Percentiles rank a stretch among this genome's conserved stretches.
These are phyloP conservation scores for Cydia strobilella DNA, from an alignment of 1,140 invertebrate species.

Conservation along the genomic window DNA sequence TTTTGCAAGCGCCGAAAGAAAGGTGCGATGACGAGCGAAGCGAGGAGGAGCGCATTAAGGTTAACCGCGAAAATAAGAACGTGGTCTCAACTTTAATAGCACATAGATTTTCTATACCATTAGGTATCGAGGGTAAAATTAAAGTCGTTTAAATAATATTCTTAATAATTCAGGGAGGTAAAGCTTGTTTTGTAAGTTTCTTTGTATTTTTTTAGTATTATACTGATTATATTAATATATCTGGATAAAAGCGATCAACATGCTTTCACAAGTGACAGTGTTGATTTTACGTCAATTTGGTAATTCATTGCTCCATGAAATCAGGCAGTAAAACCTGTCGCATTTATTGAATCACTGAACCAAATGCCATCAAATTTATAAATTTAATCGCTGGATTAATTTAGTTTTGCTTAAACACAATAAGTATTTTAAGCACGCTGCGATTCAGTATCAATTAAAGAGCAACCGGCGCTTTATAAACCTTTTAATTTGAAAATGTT, in stretches of 20 bases:
- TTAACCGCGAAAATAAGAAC: too few relatives aligned
- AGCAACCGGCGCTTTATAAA: constrained; percentile 35
- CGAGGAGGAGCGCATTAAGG: too few relatives aligned
- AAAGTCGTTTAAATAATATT: too few relatives aligned
- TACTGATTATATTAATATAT: too few relatives aligned
- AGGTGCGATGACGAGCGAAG: too few relatives aligned
- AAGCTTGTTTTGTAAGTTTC: not conserved
- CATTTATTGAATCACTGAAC: constrained; percentile 9
- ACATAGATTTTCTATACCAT: too few relatives aligned
- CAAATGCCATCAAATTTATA: constrained; percentile 14
- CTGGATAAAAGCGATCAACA: not conserved
- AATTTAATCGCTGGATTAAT: constrained; percentile 11
- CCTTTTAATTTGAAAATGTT: constrained; percentile 37
- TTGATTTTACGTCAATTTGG: not conserved
- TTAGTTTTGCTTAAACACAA: constrained; percentile 17
- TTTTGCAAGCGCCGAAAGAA: too few relatives aligned
- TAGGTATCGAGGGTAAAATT: too few relatives aligned
- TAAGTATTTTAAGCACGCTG: constrained; percentile 13
- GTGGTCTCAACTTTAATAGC: too few relatives aligned
- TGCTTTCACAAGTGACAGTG: not conserved
- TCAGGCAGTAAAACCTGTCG: not conserved
- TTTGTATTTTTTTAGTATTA: not conserved
- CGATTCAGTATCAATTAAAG: constrained; percentile 30
- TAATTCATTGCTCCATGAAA: not conserved
- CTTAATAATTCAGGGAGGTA: too few relatives aligned